These are phyloP conservation scores for Nephrotoma flavescens DNA, from an alignment of 2,888 invertebrate genomes.

Conservation along the genomic window DNA sequence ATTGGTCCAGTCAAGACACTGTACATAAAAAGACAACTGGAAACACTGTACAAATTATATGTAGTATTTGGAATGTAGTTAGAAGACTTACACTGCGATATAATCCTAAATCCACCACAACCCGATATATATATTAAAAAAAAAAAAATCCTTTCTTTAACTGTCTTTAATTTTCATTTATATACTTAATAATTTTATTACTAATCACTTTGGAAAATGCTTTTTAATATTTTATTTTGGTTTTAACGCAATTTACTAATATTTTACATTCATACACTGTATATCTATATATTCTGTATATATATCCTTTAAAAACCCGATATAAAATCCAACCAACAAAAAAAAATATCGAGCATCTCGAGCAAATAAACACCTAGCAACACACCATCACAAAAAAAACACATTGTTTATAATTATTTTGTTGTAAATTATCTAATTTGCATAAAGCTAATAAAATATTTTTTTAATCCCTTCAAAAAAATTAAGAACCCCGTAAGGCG, in stretches of 20 bases:
- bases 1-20: neutral
- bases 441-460: neutral
- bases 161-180: neutral
- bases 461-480: neutral
- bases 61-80: neutral
- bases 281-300: neutral
- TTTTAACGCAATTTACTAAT: neutral
- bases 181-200: neutral
- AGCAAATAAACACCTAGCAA: neutral
- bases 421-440: neutral
- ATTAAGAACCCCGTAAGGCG: constrained; percentile 73
- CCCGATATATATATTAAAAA: neutral
- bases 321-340: neutral
- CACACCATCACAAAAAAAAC: neutral
- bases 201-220: neutral
- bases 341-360: neutral
- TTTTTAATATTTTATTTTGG: neutral
- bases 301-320: neutral
- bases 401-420: neutral
- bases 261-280: neutral
- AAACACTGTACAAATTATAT: neutral
- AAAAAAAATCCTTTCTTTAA: neutral
- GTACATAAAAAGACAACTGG: neutral
- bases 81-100: neutral
- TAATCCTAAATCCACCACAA: neutral